Evolutionary conservation across 2,888 invertebrate genomes (phyloP), one percentile per base, ranked within the genome.

Genomic region (Agrochola macilenta): DNA sequence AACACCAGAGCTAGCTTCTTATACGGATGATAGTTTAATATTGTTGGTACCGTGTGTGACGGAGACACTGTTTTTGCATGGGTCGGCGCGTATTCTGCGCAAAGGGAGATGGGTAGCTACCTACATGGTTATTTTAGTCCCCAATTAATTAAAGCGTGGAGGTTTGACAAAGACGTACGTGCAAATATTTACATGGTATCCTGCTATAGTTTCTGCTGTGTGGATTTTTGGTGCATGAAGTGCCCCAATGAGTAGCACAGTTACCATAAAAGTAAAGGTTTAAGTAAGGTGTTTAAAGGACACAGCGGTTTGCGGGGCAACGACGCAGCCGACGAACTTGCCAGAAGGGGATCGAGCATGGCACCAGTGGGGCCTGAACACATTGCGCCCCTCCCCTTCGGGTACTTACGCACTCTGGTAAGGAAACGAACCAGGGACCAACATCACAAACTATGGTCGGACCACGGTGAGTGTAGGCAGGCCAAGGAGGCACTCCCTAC

Each of bases 1-100:
- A 95, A 96, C 95, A 94, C 89, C 87, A 92, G 83, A 64, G 89
- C 86, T 91, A 89, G 91, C 90, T 89, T 88, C 87, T 88, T 90
- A 86, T 87, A 86, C 78, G 80, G 90, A 87, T 87, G 89, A 89
- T 88, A 88, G 88, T 88, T 88, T 88, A 82, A 88, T 88, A 88
- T 85, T 83, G 85, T 83, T 81, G 83, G 82, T 74, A 79, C 78
- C 76, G 76, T 85, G 39, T 88, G 89, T 82, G 88, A 76, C 49
- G 80, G 74, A 78, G 83, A 79, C 74, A 73, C 52, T 79, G 87
- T 81, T 88, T 87, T 89, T 89, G 85, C 84, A 82, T 83, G 80
- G 72, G 65, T 79, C 68, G 70, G 26, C 58, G 66, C 52, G 43
- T 76, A 85, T 85, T 66, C 30, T 39, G 72, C 57, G 52, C n/a